phyloP scores from a whole-genome alignment of 2,888 invertebrate species.

The Embidobia sp. region DNA sequence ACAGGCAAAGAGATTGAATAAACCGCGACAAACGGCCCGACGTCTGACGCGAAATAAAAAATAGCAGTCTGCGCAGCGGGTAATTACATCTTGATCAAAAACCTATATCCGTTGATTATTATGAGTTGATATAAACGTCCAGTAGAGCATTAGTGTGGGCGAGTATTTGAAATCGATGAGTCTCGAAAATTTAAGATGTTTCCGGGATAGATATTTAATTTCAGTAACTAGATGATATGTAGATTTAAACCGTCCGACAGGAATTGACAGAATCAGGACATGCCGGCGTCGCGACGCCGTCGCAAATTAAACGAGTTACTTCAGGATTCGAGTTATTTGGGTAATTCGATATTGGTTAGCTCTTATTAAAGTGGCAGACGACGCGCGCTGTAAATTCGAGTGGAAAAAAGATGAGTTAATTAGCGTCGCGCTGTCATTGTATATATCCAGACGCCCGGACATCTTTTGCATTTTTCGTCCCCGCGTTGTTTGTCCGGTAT shows the following conservation, averaged over 20 bases:
- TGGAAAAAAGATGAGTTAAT: slow-evolving; percentile 60
- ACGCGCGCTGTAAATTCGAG: slow-evolving; percentile 56
- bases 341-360: slow-evolving; percentile 74
- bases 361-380: slow-evolving; percentile 70
- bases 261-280: slow-evolving; percentile 80
- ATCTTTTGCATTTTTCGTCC: slow-evolving; percentile 2
- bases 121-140: slow-evolving; percentile 52
- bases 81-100: slow-evolving; percentile 50
- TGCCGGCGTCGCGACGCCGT: slow-evolving; percentile 76
- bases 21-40: not conserved
- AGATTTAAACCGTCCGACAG: slow-evolving; percentile 74
- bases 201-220: slow-evolving; percentile 74
- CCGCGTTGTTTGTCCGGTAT: slow-evolving; percentile 18
- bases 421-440: slow-evolving; percentile 46
- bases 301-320: slow-evolving; percentile 79
- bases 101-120: slow-evolving; percentile 60
- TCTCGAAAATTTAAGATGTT: slow-evolving; percentile 73
- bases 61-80: slow-evolving; percentile 45
- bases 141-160: slow-evolving; percentile 23
- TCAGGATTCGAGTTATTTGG: slow-evolving; percentile 74
- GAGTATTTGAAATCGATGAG: slow-evolving; percentile 68
- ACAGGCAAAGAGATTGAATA: not conserved
- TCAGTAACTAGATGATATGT: slow-evolving; percentile 74
- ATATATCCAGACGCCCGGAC: slow-evolving; percentile 30
- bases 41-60: slow-evolving; percentile 24